A percentile compares a stretch with the other conserved stretches of the same genome.
phyloP scores from a whole-genome alignment of 2,888 invertebrate species.

The Lasioglossum zephyrum region DNA sequence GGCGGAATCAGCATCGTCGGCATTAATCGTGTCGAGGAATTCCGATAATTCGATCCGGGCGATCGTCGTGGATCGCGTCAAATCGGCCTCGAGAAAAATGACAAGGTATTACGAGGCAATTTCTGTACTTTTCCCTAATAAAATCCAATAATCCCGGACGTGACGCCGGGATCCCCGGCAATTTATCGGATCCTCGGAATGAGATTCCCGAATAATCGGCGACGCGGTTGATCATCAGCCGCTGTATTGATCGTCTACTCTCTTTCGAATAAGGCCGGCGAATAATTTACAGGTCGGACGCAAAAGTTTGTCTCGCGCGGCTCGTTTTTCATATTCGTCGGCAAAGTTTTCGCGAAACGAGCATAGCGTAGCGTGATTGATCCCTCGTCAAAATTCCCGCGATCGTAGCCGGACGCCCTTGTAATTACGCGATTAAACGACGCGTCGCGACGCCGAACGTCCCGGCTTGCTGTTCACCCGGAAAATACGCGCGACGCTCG shows the following conservation, averaged over 20 bases:
- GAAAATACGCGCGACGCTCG: background rate
- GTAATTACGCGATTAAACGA: constrained; percentile 14
- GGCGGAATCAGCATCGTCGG: background rate
- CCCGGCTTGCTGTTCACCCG: background rate
- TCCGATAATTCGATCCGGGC: constrained; percentile 32
- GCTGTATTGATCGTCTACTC: background rate
- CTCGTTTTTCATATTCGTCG: constrained; percentile 1
- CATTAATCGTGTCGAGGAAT: constrained; percentile 33
- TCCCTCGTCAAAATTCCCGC: constrained; percentile 2
- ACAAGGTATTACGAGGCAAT: constrained; percentile 41
- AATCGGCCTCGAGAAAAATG: constrained; percentile 18
- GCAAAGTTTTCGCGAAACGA: background rate
- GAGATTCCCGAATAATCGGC: constrained; percentile 36
- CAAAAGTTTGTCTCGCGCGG: background rate
- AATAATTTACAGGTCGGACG: background rate
- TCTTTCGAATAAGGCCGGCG: no score
- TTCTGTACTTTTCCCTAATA: constrained; percentile 37
- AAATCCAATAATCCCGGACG: constrained; percentile 40
- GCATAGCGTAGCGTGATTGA: background rate
- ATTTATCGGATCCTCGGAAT: constrained; percentile 34
- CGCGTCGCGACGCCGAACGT: background rate
- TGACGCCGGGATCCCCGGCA: constrained; percentile 25
- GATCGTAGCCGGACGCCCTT: background rate
- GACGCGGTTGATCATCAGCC: background rate
- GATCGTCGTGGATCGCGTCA: constrained; percentile 3